Base-by-base conservation (phyloP, 2,797 vertebrate genomes). In the Scomberomorus guttatus region DNA sequence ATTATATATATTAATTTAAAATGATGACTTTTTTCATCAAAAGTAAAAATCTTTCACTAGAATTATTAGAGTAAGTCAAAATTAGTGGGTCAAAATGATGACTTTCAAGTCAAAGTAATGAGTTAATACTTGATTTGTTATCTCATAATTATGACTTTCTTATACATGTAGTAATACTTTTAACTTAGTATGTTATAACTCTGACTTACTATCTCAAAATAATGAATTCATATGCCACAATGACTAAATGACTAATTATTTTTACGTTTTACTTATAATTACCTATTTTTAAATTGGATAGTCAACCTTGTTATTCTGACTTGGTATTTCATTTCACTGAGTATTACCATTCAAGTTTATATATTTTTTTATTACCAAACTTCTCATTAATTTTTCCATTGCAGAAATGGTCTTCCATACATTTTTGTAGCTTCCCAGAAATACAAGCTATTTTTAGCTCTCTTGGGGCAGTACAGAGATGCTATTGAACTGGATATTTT, bases 401-500 rank as follows among this genome's bases (percentile, higher is more conserved):
- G 44, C 13, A 37, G 42, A 46, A 67, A 34, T 57, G 7, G 6
- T 24, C n/a, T 57, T 69, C 24, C 39, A 67, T 48, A 72, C 27
- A 6, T 55, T 2, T 57, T 6, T 48, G 14, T 51, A 5, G 1
- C 64, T 65, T 62, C 50, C 29, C 70, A 55, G 52, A 67, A 63
- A 69, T 11, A 63, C 20, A 6, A 17, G 25, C 7, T 60, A 50
- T 69, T 22, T 72, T 69, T 51, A 9, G 27, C 15, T n/a, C 25
- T 11, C 32, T 3, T 20, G 4, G 37, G 6, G 4, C 3, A 24
- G 37, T 13, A 54, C 32, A 69, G 34, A 76, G n/a, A 65, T 50
- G 48, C 27, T 66, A 20, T 42, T 37, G 52, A 75, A 25, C 50
- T 72, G 61, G 8, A 59, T 75, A 62, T 20, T 54, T 77, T 75